Percentiles rank a stretch among this genome's conserved stretches.
phyloP scores from a whole-genome alignment of 1,140 invertebrate species.

The Papilio machaon region DNA sequence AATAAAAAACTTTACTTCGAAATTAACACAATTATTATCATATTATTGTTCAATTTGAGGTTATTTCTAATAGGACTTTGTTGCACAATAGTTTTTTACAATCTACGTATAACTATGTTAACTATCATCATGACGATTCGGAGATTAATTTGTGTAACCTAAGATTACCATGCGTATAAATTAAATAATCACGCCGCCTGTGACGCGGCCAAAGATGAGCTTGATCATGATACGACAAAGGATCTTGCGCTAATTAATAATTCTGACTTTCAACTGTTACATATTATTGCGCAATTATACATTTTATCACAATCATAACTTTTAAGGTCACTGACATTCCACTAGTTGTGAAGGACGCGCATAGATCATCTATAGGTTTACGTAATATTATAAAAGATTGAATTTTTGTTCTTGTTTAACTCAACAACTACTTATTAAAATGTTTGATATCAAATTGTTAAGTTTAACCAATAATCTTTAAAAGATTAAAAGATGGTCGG shows the following conservation, averaged over 20 bases:
- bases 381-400: too few relatives aligned
- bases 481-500: too few relatives aligned
- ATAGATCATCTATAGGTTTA: not conserved
- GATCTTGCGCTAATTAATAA: not conserved
- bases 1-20: not conserved
- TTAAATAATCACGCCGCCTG: not conserved
- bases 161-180: not conserved
- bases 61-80: not conserved
- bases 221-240: not conserved
- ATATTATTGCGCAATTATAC: constrained; percentile 13
- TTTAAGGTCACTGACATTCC: constrained; percentile 12
- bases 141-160: not conserved
- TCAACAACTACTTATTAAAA: too few relatives aligned
- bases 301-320: constrained; percentile 21
- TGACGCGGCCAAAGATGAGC: not conserved
- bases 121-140: not conserved
- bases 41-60: not conserved
- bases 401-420: too few relatives aligned
- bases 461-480: too few relatives aligned
- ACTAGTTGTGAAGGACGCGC: not conserved
- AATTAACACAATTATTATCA: not conserved
- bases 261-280: constrained; percentile 19
- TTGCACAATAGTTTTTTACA: not conserved
- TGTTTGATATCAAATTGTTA: too few relatives aligned
- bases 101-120: not conserved